Evolutionary conservation across 2,113 vertebrate species (phyloP), one percentile per base, ranked within the genome.

Genomic region (Promerops cafer): DNA sequence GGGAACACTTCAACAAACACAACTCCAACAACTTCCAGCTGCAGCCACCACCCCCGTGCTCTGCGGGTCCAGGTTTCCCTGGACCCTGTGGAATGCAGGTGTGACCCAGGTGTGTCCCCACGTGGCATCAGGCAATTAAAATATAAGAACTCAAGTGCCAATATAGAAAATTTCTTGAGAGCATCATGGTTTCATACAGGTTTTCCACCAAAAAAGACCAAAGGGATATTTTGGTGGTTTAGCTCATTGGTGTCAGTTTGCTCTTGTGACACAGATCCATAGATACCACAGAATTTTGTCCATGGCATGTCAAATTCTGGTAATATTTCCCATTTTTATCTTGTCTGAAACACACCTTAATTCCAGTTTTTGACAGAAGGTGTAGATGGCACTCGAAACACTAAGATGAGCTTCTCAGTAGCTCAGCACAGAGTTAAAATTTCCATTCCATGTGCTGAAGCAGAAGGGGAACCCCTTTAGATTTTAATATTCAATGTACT

Each of bases 21-120:
- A 50, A 6, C 57, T 4, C 13, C 27, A 2, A 0, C 9, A 31
- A 7, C 8, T 27, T 6, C 7, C 75, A 30, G 49, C n/a, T 6
- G 61, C 42, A n/a, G 82, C 21, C 2, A 16, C 1, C 3, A 2
- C 40, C 66, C 66, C 11, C 0, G 0, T 2, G 53, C 4, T 0
- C 44, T 1, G 40, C 10, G 2, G 56, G 10, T 11, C 42, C 16
- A 4, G 63, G 2, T 22, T 4, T 24, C 20, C 39, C 45, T 5
- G n/a, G 11, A 5, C 2, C 53, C 27, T 39, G 24, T 42, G 83
- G 28, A 16, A 19, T 8, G 39, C 15, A 44, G 45, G 3, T 12
- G 72, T 28, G 45, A 8, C 18, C 63, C 52, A 75, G 24, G 13
- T 17, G 60, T 27, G 61, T 31, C 35, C 53, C 83, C 64, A 47